Evolutionary conservation across 2,888 invertebrate genomes (phyloP).

Genomic region (Mythimna impura): DNA sequence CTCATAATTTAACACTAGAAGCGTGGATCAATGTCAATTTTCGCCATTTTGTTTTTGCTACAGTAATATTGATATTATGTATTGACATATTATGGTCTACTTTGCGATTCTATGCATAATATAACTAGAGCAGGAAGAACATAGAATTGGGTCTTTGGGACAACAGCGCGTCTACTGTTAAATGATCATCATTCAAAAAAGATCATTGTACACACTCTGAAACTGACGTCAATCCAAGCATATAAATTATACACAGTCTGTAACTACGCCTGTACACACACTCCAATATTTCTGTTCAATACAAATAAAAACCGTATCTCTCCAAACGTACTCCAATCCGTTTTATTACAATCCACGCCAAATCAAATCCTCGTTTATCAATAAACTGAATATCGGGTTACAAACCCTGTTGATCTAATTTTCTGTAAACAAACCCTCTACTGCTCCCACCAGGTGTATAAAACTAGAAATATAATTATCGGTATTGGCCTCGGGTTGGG

Average conservation of each 20-base stretch:
- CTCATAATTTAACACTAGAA: too few relatives aligned
- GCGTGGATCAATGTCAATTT: too few relatives aligned
- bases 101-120: too few relatives aligned
- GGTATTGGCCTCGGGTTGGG: slow-evolving; percentile 15
- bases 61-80: too few relatives aligned
- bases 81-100: too few relatives aligned
- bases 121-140: too few relatives aligned
- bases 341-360: slow-evolving; percentile 26
- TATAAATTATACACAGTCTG: not conserved
- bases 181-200: too few relatives aligned
- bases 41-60: too few relatives aligned
- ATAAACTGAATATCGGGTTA: slow-evolving; percentile 3
- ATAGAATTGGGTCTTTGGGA: too few relatives aligned
- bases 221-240: not conserved
- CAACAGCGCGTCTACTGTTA: too few relatives aligned
- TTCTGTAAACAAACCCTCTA: slow-evolving; percentile 25
- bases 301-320: slow-evolving; percentile 8
- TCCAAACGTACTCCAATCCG: not conserved
- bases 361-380: slow-evolving; percentile 26
- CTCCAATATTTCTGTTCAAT: not conserved
- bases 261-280: not conserved
- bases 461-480: slow-evolving; percentile 58
- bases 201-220: not conserved
- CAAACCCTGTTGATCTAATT: slow-evolving; percentile 35
- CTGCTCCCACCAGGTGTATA: slow-evolving; percentile 4